Evolutionary conservation across 2,888 invertebrate species (phyloP).

Genomic region (Drosophila differens): DNA sequence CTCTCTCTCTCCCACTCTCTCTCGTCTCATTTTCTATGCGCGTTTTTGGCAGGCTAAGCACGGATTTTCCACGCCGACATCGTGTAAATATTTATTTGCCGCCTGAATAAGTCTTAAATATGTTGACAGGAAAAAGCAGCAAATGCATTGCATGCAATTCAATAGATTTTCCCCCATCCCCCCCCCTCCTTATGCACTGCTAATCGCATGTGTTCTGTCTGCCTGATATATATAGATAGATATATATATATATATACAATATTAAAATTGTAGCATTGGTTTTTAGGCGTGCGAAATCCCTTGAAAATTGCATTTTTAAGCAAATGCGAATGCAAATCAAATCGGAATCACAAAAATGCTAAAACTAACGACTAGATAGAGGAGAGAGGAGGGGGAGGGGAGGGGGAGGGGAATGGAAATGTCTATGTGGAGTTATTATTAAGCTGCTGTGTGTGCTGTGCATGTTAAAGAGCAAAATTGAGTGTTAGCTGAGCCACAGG

Average conservation of each 20-base stretch:
- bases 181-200: conserved; percentile 6
- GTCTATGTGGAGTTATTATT: neutral
- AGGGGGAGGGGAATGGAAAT: neutral
- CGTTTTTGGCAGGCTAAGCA: conserved; percentile 70
- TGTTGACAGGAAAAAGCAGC: conserved; percentile 49
- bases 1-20: conserved; percentile 37
- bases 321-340: conserved; percentile 33
- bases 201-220: conserved; percentile 44
- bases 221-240: conserved; percentile 2
- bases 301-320: conserved; percentile 25
- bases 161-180: conserved; percentile 24
- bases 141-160: conserved; percentile 40
- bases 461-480: neutral
- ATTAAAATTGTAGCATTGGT: conserved; percentile 10
- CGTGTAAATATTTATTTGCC: conserved; percentile 76
- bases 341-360: conserved; percentile 14
- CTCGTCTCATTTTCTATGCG: conserved; percentile 47
- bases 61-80: conserved; percentile 61
- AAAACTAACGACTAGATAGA: neutral
- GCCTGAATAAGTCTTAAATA: conserved; percentile 80
- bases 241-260: neutral
- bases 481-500: neutral
- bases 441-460: neutral
- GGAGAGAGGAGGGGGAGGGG: neutral
- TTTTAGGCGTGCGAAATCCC: conserved; percentile 25